A percentile compares a stretch with the other conserved stretches of the same genome.
These are phyloP conservation scores for Phocides pigmalion DNA, from an alignment of 1,140 invertebrate genomes.

Conservation along the genomic window DNA sequence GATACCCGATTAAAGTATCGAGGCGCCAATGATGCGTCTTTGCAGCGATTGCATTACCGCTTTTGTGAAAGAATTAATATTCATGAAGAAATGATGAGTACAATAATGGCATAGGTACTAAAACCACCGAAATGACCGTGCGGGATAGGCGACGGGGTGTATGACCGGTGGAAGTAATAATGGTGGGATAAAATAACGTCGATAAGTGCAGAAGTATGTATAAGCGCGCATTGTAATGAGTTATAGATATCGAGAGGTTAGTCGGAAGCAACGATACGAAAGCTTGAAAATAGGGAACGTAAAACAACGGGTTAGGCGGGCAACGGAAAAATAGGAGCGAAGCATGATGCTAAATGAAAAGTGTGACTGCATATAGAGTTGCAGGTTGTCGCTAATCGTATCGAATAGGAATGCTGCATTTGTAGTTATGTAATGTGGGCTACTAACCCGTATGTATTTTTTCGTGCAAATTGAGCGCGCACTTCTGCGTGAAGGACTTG, in stretches of 20 bases:
- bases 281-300: constrained; percentile 63
- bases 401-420: constrained; percentile 59
- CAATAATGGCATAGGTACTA: constrained; percentile 62
- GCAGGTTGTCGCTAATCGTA: constrained; percentile 63
- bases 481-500: constrained; percentile 88
- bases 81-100: constrained; percentile 76
- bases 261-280: constrained; percentile 80
- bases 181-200: constrained; percentile 52
- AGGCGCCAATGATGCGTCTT: constrained; percentile 62
- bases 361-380: constrained; percentile 62
- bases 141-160: constrained; percentile 54
- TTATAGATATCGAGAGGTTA: constrained; percentile 75
- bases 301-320: constrained; percentile 77
- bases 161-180: constrained; percentile 54
- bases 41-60: constrained; percentile 81
- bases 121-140: constrained; percentile 56
- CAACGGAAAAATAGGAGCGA: constrained; percentile 77
- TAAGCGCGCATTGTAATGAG: constrained; percentile 67
- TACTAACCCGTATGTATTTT: constrained; percentile 86
- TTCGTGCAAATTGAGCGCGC: constrained; percentile 87
- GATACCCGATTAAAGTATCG: constrained; percentile 41
- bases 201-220: constrained; percentile 73
- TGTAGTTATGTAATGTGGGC: constrained; percentile 77
- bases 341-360: constrained; percentile 78
- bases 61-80: constrained; percentile 82